phyloP scores from a whole-genome alignment of 2,113 vertebrate genomes.

The Cyprinus carpio region DNA sequence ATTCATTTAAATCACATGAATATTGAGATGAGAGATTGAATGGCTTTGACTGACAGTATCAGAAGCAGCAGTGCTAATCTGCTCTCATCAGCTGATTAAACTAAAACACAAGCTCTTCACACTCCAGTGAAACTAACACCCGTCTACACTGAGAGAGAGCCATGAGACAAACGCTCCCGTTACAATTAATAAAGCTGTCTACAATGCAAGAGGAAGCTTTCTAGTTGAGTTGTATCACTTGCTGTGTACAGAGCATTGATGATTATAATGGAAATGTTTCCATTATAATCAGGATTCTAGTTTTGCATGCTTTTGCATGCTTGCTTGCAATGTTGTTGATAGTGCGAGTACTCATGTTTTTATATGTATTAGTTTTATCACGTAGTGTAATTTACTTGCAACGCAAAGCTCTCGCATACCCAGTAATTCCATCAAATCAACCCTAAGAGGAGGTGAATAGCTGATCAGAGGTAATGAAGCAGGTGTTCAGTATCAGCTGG shows the following conservation, averaged over 20 bases:
- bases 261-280: too few species aligned
- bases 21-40: constrained; percentile 13
- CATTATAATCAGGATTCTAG: too few species aligned
- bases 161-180: background rate
- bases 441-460: background rate
- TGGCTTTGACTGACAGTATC: background rate
- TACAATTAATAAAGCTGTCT: background rate
- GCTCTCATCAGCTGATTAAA: constrained; percentile 12
- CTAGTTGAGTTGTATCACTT: background rate
- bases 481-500: constrained; percentile 23
- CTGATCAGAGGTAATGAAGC: constrained; percentile 23
- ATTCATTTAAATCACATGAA: constrained; percentile 30
- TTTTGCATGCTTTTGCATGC: background rate
- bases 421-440: background rate
- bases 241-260: too few species aligned
- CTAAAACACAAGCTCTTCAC: constrained; percentile 3
- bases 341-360: background rate
- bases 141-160: background rate
- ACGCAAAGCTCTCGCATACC: background rate
- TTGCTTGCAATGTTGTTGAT: background rate
- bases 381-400: background rate
- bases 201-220: background rate
- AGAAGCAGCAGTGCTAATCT: background rate
- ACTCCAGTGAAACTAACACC: background rate
- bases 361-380: background rate